Conservation (phyloP, 2,888 invertebrate genomes). For the Tipula helvola region DNA sequence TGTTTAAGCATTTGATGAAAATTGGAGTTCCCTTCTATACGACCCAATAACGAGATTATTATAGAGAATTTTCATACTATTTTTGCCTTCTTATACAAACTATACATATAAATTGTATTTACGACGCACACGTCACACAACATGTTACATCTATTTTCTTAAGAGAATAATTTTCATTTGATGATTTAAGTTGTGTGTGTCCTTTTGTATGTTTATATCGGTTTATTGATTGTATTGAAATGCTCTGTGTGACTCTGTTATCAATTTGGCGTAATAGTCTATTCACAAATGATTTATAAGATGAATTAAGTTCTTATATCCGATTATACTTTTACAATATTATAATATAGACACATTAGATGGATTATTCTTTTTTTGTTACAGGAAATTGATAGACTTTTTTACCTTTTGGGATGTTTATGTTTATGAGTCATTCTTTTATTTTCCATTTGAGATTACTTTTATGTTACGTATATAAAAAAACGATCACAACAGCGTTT, state of each 20-base stretch:
- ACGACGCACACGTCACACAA: not conserved
- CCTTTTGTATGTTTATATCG: not conserved
- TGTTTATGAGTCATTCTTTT: not conserved
- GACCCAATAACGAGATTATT: not conserved
- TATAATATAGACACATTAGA: not conserved
- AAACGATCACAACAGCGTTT: not conserved
- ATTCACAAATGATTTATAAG: not conserved
- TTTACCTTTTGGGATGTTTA: not conserved
- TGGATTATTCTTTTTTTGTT: not conserved
- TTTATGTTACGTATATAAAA: not conserved
- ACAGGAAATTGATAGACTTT: not conserved
- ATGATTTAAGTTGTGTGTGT: not conserved
- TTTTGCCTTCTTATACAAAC: no score
- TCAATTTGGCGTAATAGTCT: not conserved
- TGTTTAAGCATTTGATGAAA: not conserved
- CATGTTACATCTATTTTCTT: not conserved
- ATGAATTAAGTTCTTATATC: no score
- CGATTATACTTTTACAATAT: not conserved
- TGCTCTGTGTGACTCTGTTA: not conserved
- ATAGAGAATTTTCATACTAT: not conserved
- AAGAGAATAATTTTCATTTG: not conserved
- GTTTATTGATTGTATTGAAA: not conserved
- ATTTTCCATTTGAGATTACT: not conserved
- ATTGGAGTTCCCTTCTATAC: not conserved
- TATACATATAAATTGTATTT: no score